A percentile compares a stretch with the other conserved stretches of the same genome.
Conservation (phyloP, 2,797 vertebrate genomes). For the Gymnothorax javanicus region DNA sequence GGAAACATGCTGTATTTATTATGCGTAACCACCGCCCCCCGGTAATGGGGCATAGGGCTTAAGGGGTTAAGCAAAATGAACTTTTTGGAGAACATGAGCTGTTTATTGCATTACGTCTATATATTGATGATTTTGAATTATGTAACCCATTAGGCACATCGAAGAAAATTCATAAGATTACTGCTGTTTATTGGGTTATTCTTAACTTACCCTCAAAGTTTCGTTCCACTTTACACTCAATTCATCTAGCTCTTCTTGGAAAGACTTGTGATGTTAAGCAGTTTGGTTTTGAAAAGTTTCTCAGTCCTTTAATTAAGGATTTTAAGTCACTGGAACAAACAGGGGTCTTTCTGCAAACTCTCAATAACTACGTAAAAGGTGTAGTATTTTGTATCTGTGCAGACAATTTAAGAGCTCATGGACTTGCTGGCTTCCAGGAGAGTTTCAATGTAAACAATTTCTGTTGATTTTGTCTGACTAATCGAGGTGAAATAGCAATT, state of each 20-base stretch:
- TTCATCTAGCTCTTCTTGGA: not conserved
- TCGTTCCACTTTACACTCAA: not conserved
- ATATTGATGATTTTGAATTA: not conserved
- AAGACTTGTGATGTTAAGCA: not conserved
- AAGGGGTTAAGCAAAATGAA: too few relatives aligned
- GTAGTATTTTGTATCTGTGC: slow-evolving; percentile 21
- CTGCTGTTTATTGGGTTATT: too few relatives aligned
- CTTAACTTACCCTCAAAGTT: not conserved
- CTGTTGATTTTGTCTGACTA: slow-evolving; percentile 41
- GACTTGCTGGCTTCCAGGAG: slow-evolving; percentile 27
- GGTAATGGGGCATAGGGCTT: too few relatives aligned
- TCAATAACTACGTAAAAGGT: too few relatives aligned
- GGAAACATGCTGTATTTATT: too few relatives aligned
- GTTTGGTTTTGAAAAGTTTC: not conserved
- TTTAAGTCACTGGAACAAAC: too few relatives aligned
- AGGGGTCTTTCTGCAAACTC: too few relatives aligned
- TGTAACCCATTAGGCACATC: not conserved
- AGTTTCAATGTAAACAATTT: slow-evolving; percentile 27
- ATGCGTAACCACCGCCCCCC: too few relatives aligned
- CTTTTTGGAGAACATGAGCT: not conserved
- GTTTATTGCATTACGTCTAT: not conserved
- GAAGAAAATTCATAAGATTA: not conserved
- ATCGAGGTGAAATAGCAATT: slow-evolving; percentile 24
- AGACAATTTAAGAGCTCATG: slow-evolving; percentile 26
- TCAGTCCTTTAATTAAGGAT: not conserved